Conservation (phyloP, 2,888 invertebrate species). For the Scaptomyza flava region DNA sequence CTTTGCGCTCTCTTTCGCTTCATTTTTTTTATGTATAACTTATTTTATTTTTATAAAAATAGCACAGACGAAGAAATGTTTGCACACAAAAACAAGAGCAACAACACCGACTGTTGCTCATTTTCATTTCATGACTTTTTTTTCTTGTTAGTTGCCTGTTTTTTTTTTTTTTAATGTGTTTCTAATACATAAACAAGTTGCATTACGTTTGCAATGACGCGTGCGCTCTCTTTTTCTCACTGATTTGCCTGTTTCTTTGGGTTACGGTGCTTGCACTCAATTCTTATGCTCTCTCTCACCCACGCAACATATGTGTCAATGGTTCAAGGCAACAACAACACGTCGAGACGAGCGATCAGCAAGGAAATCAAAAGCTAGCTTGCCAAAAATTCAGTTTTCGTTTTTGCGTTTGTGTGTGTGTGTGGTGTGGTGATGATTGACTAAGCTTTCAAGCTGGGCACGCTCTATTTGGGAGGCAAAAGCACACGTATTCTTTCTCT, state of each 20-base stretch:
- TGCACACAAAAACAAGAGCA: conserved; percentile 53
- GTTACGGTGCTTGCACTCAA: conserved; percentile 3
- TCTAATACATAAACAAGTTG: conserved; percentile 43
- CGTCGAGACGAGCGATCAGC: conserved; percentile 6
- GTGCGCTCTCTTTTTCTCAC: conserved; percentile 1
- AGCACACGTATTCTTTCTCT: neutral
- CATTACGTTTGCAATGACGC: conserved; percentile 31
- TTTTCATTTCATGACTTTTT: conserved; percentile 26
- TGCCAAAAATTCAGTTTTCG: conserved; percentile 1
- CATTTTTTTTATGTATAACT: conserved; percentile 24
- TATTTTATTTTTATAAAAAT: conserved; percentile 61
- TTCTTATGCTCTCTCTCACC: conserved; percentile 35
- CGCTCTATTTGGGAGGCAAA: too few relatives aligned
- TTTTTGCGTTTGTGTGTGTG: neutral
- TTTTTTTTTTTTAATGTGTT: conserved; percentile 17
- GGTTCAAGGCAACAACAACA: conserved; percentile 62
- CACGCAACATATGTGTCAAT: conserved; percentile 69
- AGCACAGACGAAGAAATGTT: conserved; percentile 77
- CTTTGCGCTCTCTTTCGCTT: conserved; percentile 60
- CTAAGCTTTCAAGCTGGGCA: conserved; percentile 20
- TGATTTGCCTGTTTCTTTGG: conserved; percentile 2
- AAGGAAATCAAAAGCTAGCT: conserved; percentile 27
- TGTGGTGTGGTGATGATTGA: neutral
- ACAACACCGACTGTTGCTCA: conserved; percentile 23
- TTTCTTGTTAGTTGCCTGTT: conserved; percentile 15